Evolutionary conservation across 2,888 invertebrate species (phyloP).

Genomic region (Hyppa rectilinea): DNA sequence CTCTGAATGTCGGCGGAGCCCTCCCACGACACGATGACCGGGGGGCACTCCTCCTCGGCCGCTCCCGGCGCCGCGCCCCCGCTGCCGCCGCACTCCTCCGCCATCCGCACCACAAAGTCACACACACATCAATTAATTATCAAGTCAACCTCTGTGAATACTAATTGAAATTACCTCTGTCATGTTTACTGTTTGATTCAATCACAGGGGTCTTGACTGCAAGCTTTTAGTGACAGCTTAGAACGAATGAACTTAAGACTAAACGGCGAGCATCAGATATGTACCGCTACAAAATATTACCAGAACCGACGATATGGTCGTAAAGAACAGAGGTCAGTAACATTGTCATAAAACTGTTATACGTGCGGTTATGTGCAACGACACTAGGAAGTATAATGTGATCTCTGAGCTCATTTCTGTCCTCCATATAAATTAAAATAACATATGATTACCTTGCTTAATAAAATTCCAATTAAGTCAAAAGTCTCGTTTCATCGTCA

Average conservation of each 20-base stretch:
- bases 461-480: conserved; percentile 23
- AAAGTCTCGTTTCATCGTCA: conserved; percentile 24
- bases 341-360: conserved; percentile 8
- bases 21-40: conserved; percentile 92
- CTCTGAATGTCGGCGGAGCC: conserved; percentile 93
- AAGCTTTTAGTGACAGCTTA: conserved; percentile 36
- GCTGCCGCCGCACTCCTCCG: conserved; percentile 83
- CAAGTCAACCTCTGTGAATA: conserved; percentile 71
- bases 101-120: conserved; percentile 82
- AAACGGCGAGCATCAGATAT: background rate
- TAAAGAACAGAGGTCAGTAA: conserved; percentile 36
- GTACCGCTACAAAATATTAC: conserved; percentile 36
- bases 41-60: conserved; percentile 88
- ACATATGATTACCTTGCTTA: background rate
- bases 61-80: conserved; percentile 66
- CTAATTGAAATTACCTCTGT: conserved; percentile 69
- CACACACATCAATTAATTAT: conserved; percentile 78
- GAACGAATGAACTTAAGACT: conserved; percentile 34
- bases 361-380: conserved; percentile 12
- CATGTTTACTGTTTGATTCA: conserved; percentile 56
- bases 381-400: conserved; percentile 10
- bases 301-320: conserved; percentile 9
- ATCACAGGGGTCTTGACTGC: conserved; percentile 25
- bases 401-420: background rate
- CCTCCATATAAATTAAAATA: conserved; percentile 14